phyloP scores from a whole-genome alignment of 2,888 invertebrate genomes.

The Caenorhabditis sulstoni region DNA sequence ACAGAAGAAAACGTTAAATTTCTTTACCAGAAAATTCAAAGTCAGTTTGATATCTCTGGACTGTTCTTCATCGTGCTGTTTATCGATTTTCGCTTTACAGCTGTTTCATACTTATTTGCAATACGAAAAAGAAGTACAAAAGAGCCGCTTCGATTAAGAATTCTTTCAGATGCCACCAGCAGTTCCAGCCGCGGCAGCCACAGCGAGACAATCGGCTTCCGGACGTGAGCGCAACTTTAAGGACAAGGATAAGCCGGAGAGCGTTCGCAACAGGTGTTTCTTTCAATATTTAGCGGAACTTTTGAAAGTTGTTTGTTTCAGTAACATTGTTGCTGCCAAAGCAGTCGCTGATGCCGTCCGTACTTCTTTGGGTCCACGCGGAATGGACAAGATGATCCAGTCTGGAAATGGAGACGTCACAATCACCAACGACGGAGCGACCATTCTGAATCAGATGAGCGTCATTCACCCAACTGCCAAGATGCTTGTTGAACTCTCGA shows the following conservation, averaged over 20 bases:
- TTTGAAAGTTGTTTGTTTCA: conserved; percentile 87
- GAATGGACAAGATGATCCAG: conserved; percentile 99
- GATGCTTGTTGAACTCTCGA: conserved; percentile 98
- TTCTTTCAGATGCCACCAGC: conserved; percentile 61
- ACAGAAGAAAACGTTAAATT: background rate
- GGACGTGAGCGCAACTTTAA: conserved; percentile 74
- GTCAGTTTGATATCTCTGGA: too few species aligned
- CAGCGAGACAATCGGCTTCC: conserved; percentile 60
- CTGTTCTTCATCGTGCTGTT: background rate
- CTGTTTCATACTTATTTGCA: too few species aligned
- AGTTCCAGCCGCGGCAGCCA: conserved; percentile 54
- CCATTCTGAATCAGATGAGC: conserved; percentile 98
- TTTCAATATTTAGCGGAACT: background rate
- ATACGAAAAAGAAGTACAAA: too few species aligned
- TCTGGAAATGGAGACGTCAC: conserved; percentile 97
- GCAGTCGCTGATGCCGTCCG: conserved; percentile 99
- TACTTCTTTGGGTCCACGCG: conserved; percentile 95
- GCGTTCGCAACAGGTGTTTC: conserved; percentile 70
- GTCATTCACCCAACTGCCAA: conserved; percentile 98
- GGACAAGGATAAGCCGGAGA: conserved; percentile 87
- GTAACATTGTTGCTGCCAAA: conserved; percentile 97
- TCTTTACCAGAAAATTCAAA: conserved; percentile 4
- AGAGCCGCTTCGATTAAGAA: background rate
- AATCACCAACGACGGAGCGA: conserved; percentile 99
- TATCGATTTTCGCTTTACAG: background rate